A percentile compares a stretch with the other conserved stretches of the same genome.
phyloP scores from a whole-genome alignment of 2,113 vertebrate genomes.

The Trogon surrucura region DNA sequence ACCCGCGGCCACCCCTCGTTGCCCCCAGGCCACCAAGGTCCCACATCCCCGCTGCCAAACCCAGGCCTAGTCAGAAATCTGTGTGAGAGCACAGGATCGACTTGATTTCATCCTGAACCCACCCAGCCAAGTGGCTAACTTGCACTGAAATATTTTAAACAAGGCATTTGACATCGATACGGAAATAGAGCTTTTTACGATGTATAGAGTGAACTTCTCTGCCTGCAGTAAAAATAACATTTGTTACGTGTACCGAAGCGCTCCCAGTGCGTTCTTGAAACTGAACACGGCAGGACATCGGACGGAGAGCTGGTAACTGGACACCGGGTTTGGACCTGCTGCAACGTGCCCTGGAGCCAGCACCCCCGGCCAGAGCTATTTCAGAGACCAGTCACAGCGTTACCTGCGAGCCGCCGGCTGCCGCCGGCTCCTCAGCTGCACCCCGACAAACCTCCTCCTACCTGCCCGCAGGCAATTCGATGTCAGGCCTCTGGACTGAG shows the following conservation, averaged over 20 bases:
- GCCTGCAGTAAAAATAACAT: slow-evolving; percentile 36
- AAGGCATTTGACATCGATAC: background rate
- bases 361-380: background rate
- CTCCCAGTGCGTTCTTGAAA: background rate
- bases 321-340: slow-evolving; percentile 30
- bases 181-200: background rate
- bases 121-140: accelerated
- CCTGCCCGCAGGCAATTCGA: background rate
- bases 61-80: background rate
- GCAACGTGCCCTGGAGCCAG: background rate
- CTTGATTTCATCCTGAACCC: background rate
- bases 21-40: accelerated
- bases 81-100: background rate
- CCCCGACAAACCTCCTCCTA: background rate
- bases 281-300: background rate
- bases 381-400: background rate
- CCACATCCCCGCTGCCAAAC: background rate
- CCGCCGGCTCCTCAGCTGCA: background rate
- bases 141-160: background rate
- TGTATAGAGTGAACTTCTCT: background rate
- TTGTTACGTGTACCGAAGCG: background rate
- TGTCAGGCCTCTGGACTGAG: background rate
- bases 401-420: background rate
- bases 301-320: background rate
- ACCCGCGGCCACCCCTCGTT: background rate